A percentile compares a stretch with the other conserved stretches of the same genome.
Conservation (phyloP, 2,113 vertebrate genomes). For the Neopipo cinnamomea region DNA sequence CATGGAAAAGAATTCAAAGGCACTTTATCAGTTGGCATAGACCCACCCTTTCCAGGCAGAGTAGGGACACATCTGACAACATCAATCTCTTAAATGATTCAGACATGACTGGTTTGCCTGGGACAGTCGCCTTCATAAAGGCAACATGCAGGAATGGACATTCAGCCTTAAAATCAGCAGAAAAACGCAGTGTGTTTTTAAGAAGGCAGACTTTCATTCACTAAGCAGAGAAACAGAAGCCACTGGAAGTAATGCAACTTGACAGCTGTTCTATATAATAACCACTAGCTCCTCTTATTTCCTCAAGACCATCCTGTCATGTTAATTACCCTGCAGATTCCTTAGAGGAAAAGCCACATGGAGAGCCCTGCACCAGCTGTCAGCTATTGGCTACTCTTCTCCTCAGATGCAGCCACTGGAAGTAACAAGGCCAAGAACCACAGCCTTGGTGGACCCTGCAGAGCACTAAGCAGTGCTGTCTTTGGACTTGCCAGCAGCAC, state of each 20-base stretch:
- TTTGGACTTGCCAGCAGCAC: not conserved
- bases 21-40: not conserved
- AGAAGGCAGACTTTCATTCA: not conserved
- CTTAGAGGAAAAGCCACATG: constrained; percentile 18
- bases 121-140: not conserved
- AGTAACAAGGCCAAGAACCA: constrained; percentile 8
- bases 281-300: not conserved
- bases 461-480: not conserved
- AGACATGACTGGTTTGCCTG: not conserved
- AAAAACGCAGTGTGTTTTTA: not conserved
- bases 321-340: constrained; percentile 50
- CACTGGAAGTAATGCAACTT: constrained; percentile 36
- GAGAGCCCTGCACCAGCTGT: constrained; percentile 30
- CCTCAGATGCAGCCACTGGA: constrained; percentile 27
- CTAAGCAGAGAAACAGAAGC: not conserved
- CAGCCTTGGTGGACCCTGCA: not conserved
- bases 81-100: not conserved
- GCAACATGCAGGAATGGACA: not conserved
- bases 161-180: not conserved
- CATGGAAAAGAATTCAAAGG: not conserved
- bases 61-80: not conserved
- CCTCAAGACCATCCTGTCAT: constrained; percentile 30
- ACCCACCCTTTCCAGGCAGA: not conserved
- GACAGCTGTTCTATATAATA: constrained; percentile 33
- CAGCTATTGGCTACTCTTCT: constrained; percentile 34